phyloP scores from a whole-genome alignment of 2,888 invertebrate genomes.

The Agonopterix alstromeriana region DNA sequence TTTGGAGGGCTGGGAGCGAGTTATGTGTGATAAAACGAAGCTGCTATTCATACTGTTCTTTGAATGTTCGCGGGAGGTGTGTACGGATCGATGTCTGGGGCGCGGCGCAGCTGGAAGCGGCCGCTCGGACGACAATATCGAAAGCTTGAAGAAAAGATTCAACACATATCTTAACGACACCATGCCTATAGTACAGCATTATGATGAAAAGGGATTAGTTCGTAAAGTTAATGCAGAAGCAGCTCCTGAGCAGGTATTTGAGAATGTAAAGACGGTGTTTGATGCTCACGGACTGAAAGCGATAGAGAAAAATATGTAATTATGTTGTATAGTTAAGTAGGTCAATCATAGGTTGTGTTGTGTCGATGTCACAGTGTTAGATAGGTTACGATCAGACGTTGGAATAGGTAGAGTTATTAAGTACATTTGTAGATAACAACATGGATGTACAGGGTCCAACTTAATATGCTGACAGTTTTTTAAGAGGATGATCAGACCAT shows the following conservation, averaged over 20 bases:
- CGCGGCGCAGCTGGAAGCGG: slow-evolving; percentile 94
- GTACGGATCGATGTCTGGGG: slow-evolving; percentile 89
- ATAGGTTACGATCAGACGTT: too few species aligned
- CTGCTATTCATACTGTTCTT: slow-evolving; percentile 94
- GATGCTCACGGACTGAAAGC: slow-evolving; percentile 42
- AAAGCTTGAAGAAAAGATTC: slow-evolving; percentile 91
- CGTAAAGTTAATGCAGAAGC: slow-evolving; percentile 84
- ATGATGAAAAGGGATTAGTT: slow-evolving; percentile 82
- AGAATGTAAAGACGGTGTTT: slow-evolving; percentile 73
- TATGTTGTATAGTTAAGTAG: slow-evolving; percentile 21
- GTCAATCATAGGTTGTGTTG: slow-evolving; percentile 18
- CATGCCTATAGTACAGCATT: slow-evolving; percentile 92
- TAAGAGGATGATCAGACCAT: too few species aligned
- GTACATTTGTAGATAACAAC: too few species aligned
- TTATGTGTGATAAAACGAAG: slow-evolving; percentile 89
- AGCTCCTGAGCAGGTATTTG: slow-evolving; percentile 80
- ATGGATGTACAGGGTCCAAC: too few species aligned
- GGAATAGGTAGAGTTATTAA: too few species aligned
- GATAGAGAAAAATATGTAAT: slow-evolving; percentile 31
- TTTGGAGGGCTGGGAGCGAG: slow-evolving; percentile 93
- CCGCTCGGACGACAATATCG: slow-evolving; percentile 94
- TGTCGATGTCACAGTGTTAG: background rate
- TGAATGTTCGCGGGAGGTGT: slow-evolving; percentile 90
- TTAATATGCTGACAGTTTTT: too few species aligned
- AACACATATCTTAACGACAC: slow-evolving; percentile 91